Evolutionary conservation across 2,113 vertebrate species (phyloP).

Genomic region (Labeo rohita): DNA sequence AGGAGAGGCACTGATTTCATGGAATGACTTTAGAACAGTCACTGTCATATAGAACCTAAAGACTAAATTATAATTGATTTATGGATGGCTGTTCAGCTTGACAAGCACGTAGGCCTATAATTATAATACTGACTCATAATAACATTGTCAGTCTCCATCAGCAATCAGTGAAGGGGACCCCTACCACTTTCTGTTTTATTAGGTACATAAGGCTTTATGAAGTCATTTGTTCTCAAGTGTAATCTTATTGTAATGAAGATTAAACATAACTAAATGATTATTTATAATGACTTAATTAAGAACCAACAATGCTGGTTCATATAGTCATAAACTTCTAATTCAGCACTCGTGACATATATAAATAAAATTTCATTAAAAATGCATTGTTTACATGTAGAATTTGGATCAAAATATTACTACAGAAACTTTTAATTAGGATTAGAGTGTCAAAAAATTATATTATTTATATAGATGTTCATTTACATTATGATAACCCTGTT

Average conservation of each 20-base stretch:
- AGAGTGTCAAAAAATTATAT: neutral
- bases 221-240: neutral
- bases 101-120: neutral
- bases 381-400: neutral
- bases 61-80: neutral
- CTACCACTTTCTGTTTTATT: neutral
- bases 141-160: neutral
- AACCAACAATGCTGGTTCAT: neutral
- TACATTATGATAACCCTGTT: too few relatives aligned
- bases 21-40: neutral
- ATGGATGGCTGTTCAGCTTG: neutral
- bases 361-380: neutral
- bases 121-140: neutral
- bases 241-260: neutral
- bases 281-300: neutral
- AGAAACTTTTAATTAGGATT: neutral
- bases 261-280: neutral
- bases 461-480: too few relatives aligned
- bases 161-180: neutral
- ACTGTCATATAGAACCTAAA: neutral
- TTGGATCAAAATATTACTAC: neutral
- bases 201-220: neutral
- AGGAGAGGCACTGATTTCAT: neutral
- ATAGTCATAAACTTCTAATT: neutral
- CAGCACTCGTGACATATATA: neutral